These are phyloP conservation scores for Echeneis naucrates DNA, from an alignment of 2,797 vertebrate species.

Conservation along the genomic window DNA sequence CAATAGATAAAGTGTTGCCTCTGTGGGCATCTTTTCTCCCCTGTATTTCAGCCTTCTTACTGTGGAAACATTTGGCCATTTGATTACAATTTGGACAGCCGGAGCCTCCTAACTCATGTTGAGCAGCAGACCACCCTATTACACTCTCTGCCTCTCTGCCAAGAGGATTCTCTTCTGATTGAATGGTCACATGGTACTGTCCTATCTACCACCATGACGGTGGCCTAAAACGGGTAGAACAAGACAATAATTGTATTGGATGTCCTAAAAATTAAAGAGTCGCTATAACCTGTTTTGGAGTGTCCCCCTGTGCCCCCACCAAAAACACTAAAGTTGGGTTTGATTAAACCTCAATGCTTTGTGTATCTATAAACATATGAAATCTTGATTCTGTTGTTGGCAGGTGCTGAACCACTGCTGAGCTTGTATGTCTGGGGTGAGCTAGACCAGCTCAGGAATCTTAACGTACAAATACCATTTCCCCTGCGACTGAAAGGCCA, in stretches of 20 bases:
- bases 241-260: constrained; percentile 88
- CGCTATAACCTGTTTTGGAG: constrained; percentile 82
- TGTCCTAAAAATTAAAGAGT: constrained; percentile 86
- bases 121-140: constrained; percentile 86
- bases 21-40: constrained; percentile 62
- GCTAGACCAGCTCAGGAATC: constrained; percentile 74
- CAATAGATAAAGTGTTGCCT: constrained; percentile 78
- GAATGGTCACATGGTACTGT: constrained; percentile 87
- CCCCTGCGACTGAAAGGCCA: constrained; percentile 53
- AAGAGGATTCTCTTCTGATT: constrained; percentile 82
- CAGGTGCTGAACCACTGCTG: constrained; percentile 76
- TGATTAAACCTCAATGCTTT: constrained; percentile 81
- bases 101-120: constrained; percentile 74
- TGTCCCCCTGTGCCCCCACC: constrained; percentile 69
- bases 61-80: constrained; percentile 66
- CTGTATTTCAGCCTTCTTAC: constrained; percentile 56
- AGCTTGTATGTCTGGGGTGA: constrained; percentile 67
- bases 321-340: constrained; percentile 83
- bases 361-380: constrained; percentile 77
- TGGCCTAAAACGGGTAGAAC: constrained; percentile 87
- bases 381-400: constrained; percentile 67
- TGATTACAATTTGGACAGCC: constrained; percentile 77
- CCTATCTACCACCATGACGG: constrained; percentile 82
- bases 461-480: constrained; percentile 61
- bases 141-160: constrained; percentile 86